Evolutionary conservation across 2,113 vertebrate species (phyloP).

Genomic region (Albula glossodonta): DNA sequence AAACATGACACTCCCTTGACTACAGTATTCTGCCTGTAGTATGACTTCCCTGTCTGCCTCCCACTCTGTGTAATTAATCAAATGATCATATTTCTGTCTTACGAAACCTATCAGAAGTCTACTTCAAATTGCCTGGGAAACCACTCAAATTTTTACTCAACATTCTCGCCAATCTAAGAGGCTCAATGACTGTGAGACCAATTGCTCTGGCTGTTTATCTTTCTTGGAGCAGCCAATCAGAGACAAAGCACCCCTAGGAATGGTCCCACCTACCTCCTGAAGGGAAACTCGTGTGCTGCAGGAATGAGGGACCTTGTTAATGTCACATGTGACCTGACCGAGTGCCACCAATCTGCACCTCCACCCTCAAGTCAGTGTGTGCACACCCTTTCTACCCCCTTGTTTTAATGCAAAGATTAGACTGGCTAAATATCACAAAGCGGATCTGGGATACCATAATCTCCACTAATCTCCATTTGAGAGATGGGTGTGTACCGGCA

Average conservation of each 20-base stretch:
- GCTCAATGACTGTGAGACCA: neutral
- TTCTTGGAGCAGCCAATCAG: neutral
- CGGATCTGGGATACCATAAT: conserved; percentile 47
- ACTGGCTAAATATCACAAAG: conserved; percentile 54
- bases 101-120: neutral
- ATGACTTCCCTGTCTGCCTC: neutral
- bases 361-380: neutral
- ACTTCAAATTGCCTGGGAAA: neutral
- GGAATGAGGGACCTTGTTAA: neutral
- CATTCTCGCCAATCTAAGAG: neutral
- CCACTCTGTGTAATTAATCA: neutral
- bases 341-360: neutral
- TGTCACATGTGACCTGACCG: neutral
- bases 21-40: neutral
- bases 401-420: conserved; percentile 55
- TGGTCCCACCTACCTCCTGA: neutral
- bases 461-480: conserved; percentile 54
- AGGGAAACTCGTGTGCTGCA: neutral
- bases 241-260: neutral
- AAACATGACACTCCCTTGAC: neutral
- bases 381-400: conserved; percentile 19
- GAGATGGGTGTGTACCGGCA: conserved; percentile 42
- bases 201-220: neutral
- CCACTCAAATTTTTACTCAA: neutral
- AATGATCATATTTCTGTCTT: neutral